Base-by-base conservation (phyloP, 1,140 invertebrate genomes). In the Sarcophaga bullata region DNA sequence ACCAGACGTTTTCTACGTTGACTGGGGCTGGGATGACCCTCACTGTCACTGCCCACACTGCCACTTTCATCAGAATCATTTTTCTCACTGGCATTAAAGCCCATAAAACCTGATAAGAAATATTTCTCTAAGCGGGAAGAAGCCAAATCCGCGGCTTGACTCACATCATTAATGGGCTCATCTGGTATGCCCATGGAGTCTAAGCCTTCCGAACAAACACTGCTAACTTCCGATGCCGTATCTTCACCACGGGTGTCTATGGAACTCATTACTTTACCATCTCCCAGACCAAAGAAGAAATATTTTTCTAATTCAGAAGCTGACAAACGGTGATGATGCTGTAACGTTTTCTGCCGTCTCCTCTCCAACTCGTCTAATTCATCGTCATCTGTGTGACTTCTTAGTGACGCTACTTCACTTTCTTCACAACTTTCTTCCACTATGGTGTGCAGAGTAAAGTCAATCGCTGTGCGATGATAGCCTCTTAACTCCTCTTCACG, bases 391-490 rank as follows among this genome's bases (percentile, higher is more conserved):
- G 85, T 85, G 6, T 82, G 49, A 50, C 78, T 68, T 49, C 88
- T 80, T 81, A 87, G 82, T 6, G 87, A 89, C 86, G 95, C 95
- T 73, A 94, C 93, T 90, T 95, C 95, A 88, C 94, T 97, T 89
- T 98, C 97, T 90, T 98, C 97, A 87, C 96, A 97, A 83, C 96
- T 97, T 90, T 98, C 97, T 91, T 98, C 97, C 0, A 97, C 94
- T 84, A 98, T 98, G 0, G 97, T 98, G 85, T 98, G 96, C 78
- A 98, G 91, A 0, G 96, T 97, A 84, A 97, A 97, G 90, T 97
- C 96, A 84, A 97, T 95, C 3, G 94, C 93, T 48, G 95, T 93
- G 17, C 95, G 91, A 86, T 95, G 94, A 86, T 96, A 97, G 5
- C 95, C 95, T 5, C 94, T 91, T 37, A 96, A 91, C 84, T 97